These are phyloP conservation scores for Seriola quinqueradiata DNA, from an alignment of 2,113 vertebrate genomes.

Conservation along the genomic window DNA sequence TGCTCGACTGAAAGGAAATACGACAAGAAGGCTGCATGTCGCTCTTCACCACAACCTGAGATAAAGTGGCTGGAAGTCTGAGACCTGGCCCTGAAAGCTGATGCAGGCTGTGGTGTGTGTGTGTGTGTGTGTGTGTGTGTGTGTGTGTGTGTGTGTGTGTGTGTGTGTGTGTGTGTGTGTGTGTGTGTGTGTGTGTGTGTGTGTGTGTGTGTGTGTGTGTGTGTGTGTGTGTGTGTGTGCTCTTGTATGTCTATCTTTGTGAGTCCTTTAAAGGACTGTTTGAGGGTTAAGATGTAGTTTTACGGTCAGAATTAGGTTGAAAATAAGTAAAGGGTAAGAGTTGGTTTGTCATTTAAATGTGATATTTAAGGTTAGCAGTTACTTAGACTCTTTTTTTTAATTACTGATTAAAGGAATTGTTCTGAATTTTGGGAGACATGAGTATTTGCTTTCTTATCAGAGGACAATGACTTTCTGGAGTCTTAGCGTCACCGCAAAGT, in stretches of 20 bases:
- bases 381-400: background rate
- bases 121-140: background rate
- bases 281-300: background rate
- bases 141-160: background rate
- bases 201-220: conserved; percentile 9
- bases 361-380: background rate
- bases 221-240: background rate
- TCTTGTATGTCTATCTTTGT: background rate
- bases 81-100: conserved; percentile 63
- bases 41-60: conserved; percentile 53
- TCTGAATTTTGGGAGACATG: background rate
- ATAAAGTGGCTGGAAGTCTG: conserved; percentile 51
- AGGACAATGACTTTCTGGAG: background rate
- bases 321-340: background rate
- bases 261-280: background rate
- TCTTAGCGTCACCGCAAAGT: background rate
- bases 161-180: conserved; percentile 13
- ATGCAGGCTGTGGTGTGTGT: conserved; percentile 44
- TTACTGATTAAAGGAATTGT: background rate
- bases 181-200: background rate
- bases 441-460: background rate
- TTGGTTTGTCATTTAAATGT: background rate
- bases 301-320: background rate
- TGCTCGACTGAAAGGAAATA: conserved; percentile 65
- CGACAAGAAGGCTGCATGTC: conserved; percentile 51